These are phyloP conservation scores for Arctia plantaginis DNA, from an alignment of 2,888 invertebrate species.

Conservation along the genomic window DNA sequence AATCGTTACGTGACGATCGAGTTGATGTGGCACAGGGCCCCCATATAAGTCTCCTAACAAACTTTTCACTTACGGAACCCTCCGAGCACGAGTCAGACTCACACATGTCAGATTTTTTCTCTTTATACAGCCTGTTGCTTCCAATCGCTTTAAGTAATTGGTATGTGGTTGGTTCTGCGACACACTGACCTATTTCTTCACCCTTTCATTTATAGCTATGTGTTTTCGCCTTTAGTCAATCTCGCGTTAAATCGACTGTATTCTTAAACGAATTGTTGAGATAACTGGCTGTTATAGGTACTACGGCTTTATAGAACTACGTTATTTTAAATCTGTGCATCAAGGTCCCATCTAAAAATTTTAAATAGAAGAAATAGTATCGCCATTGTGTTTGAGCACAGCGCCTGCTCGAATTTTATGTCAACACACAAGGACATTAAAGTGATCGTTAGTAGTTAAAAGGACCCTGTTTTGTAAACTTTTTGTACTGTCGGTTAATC, in stretches of 20 bases:
- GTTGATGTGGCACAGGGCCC: no score
- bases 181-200: constrained; percentile 35
- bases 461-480: no score
- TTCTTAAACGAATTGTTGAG: constrained; percentile 17
- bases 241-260: constrained; percentile 15
- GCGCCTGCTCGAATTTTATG: no score
- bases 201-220: constrained; percentile 17
- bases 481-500: no score
- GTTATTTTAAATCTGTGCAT: not conserved
- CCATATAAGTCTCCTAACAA: no score
- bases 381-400: not conserved
- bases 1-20: no score
- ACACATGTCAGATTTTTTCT: not conserved
- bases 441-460: no score
- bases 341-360: not conserved
- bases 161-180: constrained; percentile 15
- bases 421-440: no score
- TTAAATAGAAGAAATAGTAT: not conserved
- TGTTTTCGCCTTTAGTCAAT: constrained; percentile 18
- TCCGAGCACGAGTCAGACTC: not conserved
- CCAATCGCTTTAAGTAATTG: constrained; percentile 30
- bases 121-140: constrained; percentile 11
- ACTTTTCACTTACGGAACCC: not conserved
- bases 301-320: no score
- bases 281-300: not conserved